Conservation (phyloP, 2,888 invertebrate species). For the Ophion costatus region DNA sequence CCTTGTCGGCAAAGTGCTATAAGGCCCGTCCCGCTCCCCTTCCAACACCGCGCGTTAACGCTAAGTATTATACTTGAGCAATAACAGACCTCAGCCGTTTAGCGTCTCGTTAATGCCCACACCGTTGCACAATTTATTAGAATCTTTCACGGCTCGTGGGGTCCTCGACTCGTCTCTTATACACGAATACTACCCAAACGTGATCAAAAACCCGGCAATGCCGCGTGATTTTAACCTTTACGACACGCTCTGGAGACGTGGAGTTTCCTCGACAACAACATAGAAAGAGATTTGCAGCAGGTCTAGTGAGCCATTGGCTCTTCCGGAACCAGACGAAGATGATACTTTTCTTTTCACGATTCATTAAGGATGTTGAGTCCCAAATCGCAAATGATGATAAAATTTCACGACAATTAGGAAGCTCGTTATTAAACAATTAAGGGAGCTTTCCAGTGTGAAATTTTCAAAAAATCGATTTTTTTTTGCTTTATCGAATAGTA, state of each 20-base stretch:
- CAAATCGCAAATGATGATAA: too few relatives aligned
- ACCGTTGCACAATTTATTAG: conserved; percentile 75
- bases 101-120: conserved; percentile 73
- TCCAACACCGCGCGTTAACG: conserved; percentile 51
- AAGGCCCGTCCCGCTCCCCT: conserved; percentile 15
- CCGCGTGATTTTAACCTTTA: conserved; percentile 9
- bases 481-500: too few relatives aligned
- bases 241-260: background rate
- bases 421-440: too few relatives aligned
- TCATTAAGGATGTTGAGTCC: too few relatives aligned
- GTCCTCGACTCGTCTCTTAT: conserved; percentile 2
- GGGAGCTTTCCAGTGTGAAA: too few relatives aligned
- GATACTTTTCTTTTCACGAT: too few relatives aligned
- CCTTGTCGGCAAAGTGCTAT: conserved; percentile 64
- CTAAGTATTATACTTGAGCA: conserved; percentile 73
- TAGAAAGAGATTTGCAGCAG: too few relatives aligned
- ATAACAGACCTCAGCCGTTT: conserved; percentile 69
- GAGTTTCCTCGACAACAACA: background rate
- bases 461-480: too few relatives aligned
- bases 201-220: conserved; percentile 7
- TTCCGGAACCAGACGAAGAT: too few relatives aligned
- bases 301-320: too few relatives aligned
- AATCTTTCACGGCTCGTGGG: conserved; percentile 37
- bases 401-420: too few relatives aligned
- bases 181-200: background rate